A percentile compares a stretch with the other conserved stretches of the same genome.
phyloP scores from a whole-genome alignment of 2,113 vertebrate genomes.

The Scartelaos histophorus region DNA sequence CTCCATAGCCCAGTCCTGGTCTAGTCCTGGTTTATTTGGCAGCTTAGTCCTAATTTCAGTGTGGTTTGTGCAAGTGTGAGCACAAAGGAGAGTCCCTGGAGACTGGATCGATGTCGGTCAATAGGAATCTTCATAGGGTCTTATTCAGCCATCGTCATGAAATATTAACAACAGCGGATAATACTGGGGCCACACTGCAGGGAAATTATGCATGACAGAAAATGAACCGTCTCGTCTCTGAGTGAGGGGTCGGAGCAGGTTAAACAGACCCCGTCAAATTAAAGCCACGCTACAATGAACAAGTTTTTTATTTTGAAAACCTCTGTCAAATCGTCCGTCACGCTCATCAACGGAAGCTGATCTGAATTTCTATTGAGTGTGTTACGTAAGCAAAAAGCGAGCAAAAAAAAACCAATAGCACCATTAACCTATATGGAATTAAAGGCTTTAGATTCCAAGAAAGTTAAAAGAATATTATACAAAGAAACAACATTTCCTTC shows the following conservation, averaged over 20 bases:
- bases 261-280: neutral
- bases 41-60: neutral
- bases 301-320: neutral
- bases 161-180: neutral
- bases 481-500: too few species aligned
- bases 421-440: too few species aligned
- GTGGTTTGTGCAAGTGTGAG: neutral
- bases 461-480: too few species aligned
- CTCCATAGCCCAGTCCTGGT: too few species aligned
- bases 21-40: too few species aligned
- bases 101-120: neutral
- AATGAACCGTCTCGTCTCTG: neutral
- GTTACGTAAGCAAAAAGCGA: neutral
- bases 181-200: neutral
- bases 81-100: neutral
- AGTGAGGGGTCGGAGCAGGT: neutral
- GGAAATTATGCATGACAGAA: neutral
- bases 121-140: neutral
- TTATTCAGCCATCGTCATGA: neutral
- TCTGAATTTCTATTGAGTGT: neutral
- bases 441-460: too few species aligned
- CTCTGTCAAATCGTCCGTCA: neutral
- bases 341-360: neutral
- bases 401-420: neutral
- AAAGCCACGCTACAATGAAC: neutral